phyloP scores from a whole-genome alignment of 2,888 invertebrate species.

The Sinelater perroti region DNA sequence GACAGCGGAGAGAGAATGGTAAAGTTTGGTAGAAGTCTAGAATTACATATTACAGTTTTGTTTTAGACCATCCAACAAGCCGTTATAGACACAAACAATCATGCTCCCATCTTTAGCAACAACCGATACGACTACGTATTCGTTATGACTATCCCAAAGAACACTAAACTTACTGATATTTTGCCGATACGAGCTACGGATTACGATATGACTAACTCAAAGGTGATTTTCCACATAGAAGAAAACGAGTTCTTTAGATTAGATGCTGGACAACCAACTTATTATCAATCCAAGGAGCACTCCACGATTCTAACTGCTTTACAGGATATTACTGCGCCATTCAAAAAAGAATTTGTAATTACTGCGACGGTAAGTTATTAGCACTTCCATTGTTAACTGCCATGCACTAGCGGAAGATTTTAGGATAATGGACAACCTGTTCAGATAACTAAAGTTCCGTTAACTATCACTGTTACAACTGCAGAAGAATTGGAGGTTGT shows the following conservation, averaged over 20 bases:
- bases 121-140: conserved; percentile 19
- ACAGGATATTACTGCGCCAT: conserved; percentile 18
- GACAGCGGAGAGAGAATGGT: conserved; percentile 1
- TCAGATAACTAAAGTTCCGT: not conserved
- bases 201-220: conserved; percentile 17
- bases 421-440: conserved; percentile 24
- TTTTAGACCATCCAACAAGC: conserved; percentile 23
- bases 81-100: conserved; percentile 22
- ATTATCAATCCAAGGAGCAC: not conserved
- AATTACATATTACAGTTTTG: not conserved
- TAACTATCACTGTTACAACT: conserved; percentile 5
- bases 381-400: too few species aligned
- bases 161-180: conserved; percentile 16
- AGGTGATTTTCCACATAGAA: conserved; percentile 4
- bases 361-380: conserved; percentile 17
- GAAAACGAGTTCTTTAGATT: conserved; percentile 20
- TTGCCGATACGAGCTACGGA: conserved; percentile 15
- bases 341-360: conserved; percentile 10
- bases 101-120: conserved; percentile 15
- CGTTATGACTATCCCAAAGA: conserved; percentile 15
- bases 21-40: conserved; percentile 1
- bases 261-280: not conserved
- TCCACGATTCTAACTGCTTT: not conserved
- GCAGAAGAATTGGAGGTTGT: conserved; percentile 6
- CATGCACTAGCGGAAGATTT: too few species aligned